Percentiles rank a stretch among this genome's conserved stretches.
These are phyloP conservation scores for Helobdella robusta DNA, from an alignment of 2,888 invertebrate species.

Conservation along the genomic window DNA sequence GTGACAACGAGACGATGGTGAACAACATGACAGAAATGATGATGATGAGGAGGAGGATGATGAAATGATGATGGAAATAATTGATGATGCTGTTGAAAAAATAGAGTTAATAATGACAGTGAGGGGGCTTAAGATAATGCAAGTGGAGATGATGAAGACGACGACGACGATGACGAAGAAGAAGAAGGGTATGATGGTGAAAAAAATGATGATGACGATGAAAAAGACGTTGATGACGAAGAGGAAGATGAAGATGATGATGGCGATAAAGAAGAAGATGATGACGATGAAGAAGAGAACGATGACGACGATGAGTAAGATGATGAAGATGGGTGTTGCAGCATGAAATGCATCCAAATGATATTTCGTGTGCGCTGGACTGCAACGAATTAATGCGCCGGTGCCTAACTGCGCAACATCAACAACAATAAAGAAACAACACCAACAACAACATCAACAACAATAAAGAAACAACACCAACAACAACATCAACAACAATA, in stretches of 20 bases:
- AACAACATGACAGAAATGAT: too few species aligned
- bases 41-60: too few species aligned
- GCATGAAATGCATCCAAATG: conserved; percentile 18
- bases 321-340: conserved; percentile 13
- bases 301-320: too few species aligned
- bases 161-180: conserved; percentile 20
- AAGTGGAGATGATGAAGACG: conserved; percentile 6
- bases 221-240: conserved; percentile 21
- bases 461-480: too few species aligned
- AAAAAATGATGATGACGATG: conserved; percentile 23
- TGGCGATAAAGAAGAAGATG: conserved; percentile 24
- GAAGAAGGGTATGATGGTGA: conserved; percentile 18
- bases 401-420: too few species aligned
- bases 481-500: too few species aligned
- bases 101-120: too few species aligned
- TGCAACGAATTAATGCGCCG: conserved; percentile 13
- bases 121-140: background rate
- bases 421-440: too few species aligned
- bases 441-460: too few species aligned
- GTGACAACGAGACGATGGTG: too few species aligned
- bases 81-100: too few species aligned
- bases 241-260: conserved; percentile 25
- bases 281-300: conserved; percentile 19
- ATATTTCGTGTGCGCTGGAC: conserved; percentile 15
- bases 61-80: too few species aligned